Conservation (phyloP, 2,888 invertebrate genomes). For the Ctena decussata region DNA sequence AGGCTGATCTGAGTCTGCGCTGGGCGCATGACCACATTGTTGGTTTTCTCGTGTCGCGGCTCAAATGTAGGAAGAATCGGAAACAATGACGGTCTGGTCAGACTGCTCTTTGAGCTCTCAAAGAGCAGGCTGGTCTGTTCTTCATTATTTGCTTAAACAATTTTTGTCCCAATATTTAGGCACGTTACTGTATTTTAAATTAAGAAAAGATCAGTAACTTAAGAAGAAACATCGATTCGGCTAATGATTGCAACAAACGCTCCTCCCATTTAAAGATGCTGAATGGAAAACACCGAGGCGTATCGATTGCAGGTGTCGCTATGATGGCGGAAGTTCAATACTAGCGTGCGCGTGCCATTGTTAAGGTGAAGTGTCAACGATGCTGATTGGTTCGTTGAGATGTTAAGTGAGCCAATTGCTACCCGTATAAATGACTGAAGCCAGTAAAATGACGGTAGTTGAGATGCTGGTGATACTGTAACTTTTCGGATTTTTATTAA, state of each 20-base stretch:
- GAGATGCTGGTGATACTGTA: conserved; percentile 44
- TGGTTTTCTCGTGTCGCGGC: too few species aligned
- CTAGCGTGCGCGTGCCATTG: conserved; percentile 9
- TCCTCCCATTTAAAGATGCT: neutral
- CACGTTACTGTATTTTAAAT: too few species aligned
- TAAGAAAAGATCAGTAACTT: neutral
- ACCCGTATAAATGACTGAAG: conserved; percentile 66
- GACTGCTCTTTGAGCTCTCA: too few species aligned
- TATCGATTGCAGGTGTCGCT: conserved; percentile 20
- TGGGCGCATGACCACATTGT: too few species aligned
- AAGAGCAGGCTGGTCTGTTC: too few species aligned
- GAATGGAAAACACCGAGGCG: conserved; percentile 3
- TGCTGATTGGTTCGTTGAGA: conserved; percentile 62
- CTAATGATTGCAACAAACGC: neutral
- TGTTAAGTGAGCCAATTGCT: conserved; percentile 60
- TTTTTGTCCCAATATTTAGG: too few species aligned
- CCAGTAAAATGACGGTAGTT: conserved; percentile 50
- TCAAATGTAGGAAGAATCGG: too few species aligned
- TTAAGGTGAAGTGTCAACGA: conserved; percentile 44
- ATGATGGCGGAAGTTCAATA: conserved; percentile 10
- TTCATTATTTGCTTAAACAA: too few species aligned
- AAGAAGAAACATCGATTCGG: neutral
- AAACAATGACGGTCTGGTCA: too few species aligned
- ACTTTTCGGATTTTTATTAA: conserved; percentile 1
- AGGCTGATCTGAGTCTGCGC: too few species aligned